Evolutionary conservation across 2,113 vertebrate species (phyloP), one percentile per base, ranked within the genome.

Genomic region (Phocoena sinus): DNA sequence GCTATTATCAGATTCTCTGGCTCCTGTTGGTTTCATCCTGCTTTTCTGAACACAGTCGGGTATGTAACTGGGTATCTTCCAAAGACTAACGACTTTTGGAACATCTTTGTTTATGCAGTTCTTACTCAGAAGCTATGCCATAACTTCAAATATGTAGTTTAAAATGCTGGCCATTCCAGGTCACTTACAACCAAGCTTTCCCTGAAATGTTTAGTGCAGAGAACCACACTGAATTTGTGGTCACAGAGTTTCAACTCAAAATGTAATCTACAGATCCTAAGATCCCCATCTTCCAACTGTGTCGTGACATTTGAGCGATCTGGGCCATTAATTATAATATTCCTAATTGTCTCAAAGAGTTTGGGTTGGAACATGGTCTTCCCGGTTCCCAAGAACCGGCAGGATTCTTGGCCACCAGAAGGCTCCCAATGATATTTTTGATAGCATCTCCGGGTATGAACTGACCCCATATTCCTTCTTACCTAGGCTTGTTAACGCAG

Each of bases 321-420:
- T 85, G 65, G 95, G 53, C 11, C 97, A 77, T 98, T 97, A 65
- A 81, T 98, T 97, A 89, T 56, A 93, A 82, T 8, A 17, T 88
- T 95, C 63, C 44, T 84, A 94, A 67, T 44, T 94, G 60, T 74
- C 95, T 96, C 95, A 56, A 60, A 84, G 41, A 95, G 15, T 15
- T 74, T 6, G 93, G 85, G 89, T 96, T 96, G 41, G 89, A 97
- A 86, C 67, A 62, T 0, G 0, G 79, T 60, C 63, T 58, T 87
- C 87, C 60, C 58, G 15, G 53, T 53, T 53, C 15, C 53, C 53
- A n/a, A 23, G 90, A 47, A 44, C 20, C 4, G 6, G 67, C 79
- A 95, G 53, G 36, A 73, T 76, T 85, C 25, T 68, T 79, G 44
- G 47, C n/a, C 38, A 74, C 20, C 53, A 84, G 60, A 76, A 65